Percentiles rank a stretch among this genome's conserved stretches.
phyloP scores from a whole-genome alignment of 2,113 vertebrate genomes.

The Hystrix brachyura region DNA sequence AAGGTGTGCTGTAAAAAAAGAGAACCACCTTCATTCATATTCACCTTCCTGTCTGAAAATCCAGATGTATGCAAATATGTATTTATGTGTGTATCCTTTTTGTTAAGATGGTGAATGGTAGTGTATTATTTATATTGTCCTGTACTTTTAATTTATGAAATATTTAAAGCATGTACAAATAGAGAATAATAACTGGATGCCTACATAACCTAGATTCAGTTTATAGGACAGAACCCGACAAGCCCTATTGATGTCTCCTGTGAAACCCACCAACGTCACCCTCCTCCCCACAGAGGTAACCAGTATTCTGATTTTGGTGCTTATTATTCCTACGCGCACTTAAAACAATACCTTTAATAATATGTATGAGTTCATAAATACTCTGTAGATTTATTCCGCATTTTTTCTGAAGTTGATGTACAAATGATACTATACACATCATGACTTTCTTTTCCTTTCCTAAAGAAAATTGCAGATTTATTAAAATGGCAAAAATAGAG shows the following conservation, averaged over 20 bases:
- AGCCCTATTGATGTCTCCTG: rapidly evolving
- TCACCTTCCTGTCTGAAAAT: not conserved
- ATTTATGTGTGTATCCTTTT: not conserved
- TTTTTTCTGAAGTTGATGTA: not conserved
- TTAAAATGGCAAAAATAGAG: slow-evolving; percentile 46
- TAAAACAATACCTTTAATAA: no score
- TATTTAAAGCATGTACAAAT: slow-evolving; percentile 52
- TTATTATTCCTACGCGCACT: rapidly evolving
- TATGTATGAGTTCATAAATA: rapidly evolving
- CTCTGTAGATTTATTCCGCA: not conserved
- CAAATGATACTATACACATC: rapidly evolving
- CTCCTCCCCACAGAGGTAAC: not conserved
- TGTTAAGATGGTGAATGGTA: not conserved
- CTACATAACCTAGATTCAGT: not conserved
- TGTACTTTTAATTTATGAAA: slow-evolving; percentile 53
- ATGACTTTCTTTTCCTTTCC: not conserved
- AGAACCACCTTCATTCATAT: not conserved
- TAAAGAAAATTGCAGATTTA: not conserved
- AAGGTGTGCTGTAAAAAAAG: not conserved
- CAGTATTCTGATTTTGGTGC: not conserved
- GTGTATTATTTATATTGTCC: not conserved
- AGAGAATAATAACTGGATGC: not conserved
- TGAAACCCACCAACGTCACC: rapidly evolving
- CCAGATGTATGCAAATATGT: not conserved
- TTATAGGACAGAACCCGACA: not conserved